Conservation (phyloP, 1,140 invertebrate genomes). For the Drosophila rufa region DNA sequence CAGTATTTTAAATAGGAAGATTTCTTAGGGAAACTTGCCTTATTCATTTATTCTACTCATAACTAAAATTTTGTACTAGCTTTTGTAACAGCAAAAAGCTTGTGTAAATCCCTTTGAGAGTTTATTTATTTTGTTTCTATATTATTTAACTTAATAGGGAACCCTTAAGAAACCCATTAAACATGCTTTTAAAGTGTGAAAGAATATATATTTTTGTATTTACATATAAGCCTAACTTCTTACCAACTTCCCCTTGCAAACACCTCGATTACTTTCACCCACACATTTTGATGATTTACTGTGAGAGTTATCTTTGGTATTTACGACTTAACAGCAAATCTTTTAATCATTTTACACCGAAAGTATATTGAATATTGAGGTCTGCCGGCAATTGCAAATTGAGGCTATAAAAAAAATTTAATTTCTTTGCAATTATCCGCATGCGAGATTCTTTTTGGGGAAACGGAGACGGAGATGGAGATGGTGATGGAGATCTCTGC, state of each 20-base stretch:
- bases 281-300: not conserved
- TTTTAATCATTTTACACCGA: conserved; percentile 9
- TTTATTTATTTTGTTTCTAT: not conserved
- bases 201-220: not conserved
- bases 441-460: conserved; percentile 44
- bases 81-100: not conserved
- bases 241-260: not conserved
- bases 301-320: not conserved
- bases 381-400: conserved; percentile 46
- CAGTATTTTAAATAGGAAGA: not conserved
- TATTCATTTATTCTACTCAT: too few relatives aligned
- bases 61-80: too few relatives aligned
- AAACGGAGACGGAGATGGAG: conserved; percentile 2
- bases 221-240: too few relatives aligned
- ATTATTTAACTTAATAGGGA: too few relatives aligned
- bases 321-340: conserved; percentile 9
- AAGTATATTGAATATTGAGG: conserved; percentile 29
- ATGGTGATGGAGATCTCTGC: conserved; percentile 13
- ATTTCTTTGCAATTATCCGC: conserved; percentile 49
- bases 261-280: not conserved
- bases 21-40: too few relatives aligned
- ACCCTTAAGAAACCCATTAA: not conserved
- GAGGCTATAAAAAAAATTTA: conserved; percentile 30
- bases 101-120: not conserved
- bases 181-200: not conserved